phyloP scores from a whole-genome alignment of 2,797 vertebrate genomes.

The Lithobates pipiens region DNA sequence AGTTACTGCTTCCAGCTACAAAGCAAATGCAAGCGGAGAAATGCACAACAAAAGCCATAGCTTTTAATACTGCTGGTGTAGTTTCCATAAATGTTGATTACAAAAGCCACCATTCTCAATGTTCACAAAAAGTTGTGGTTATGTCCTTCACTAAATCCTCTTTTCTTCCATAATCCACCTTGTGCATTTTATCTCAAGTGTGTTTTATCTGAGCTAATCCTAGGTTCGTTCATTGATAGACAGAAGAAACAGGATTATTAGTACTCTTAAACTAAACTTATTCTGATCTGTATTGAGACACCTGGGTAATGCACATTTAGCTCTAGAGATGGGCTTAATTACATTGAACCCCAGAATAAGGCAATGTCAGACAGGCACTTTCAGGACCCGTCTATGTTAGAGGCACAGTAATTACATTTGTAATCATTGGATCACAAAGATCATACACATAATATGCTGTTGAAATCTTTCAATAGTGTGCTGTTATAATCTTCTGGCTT shows the following conservation, averaged over 20 bases:
- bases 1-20: conserved; percentile 87
- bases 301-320: conserved; percentile 78
- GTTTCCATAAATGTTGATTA: conserved; percentile 94
- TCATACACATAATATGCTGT: no score
- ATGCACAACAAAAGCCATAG: conserved; percentile 97
- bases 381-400: background rate
- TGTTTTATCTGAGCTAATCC: conserved; percentile 98
- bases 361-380: background rate
- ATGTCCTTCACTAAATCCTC: conserved; percentile 99
- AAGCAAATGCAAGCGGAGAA: conserved; percentile 88
- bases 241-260: conserved; percentile 93
- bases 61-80: conserved; percentile 93
- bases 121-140: conserved; percentile 96
- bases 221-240: conserved; percentile 87
- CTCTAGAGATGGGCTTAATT: conserved; percentile 63
- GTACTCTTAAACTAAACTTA: conserved; percentile 89
- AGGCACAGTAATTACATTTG: background rate
- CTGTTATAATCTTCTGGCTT: no score
- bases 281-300: conserved; percentile 79
- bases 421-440: background rate
- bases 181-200: conserved; percentile 95
- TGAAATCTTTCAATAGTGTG: no score
- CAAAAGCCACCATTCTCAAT: conserved; percentile 90
- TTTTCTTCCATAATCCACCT: conserved; percentile 99
- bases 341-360: conserved; percentile 4